Percentiles rank a stretch among this genome's conserved stretches.
phyloP scores from a whole-genome alignment of 2,888 invertebrate genomes.

The Brachylomia viminalis region DNA sequence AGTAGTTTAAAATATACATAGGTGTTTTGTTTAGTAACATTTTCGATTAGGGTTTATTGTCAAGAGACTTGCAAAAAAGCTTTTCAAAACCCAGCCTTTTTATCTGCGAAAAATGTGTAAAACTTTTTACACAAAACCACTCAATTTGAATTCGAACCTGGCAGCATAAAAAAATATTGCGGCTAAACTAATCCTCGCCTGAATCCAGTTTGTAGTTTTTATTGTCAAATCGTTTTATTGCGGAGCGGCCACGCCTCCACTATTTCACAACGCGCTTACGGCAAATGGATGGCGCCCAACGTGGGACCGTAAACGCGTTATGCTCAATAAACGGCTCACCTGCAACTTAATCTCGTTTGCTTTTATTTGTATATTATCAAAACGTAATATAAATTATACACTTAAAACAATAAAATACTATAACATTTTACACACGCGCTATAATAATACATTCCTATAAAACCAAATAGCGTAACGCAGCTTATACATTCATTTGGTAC shows the following conservation, averaged over 20 bases:
- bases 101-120: constrained; percentile 25
- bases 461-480: constrained; percentile 28
- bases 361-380: constrained; percentile 34
- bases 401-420: constrained; percentile 32
- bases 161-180: constrained; percentile 40
- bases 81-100: background rate
- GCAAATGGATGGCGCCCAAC: constrained; percentile 52
- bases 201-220: constrained; percentile 60
- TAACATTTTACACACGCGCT: constrained; percentile 18
- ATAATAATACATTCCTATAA: constrained; percentile 34
- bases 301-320: constrained; percentile 44
- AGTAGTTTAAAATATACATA: constrained; percentile 31
- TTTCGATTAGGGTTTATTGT: constrained; percentile 22
- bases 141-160: constrained; percentile 40
- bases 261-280: constrained; percentile 38
- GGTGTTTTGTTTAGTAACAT: constrained; percentile 1
- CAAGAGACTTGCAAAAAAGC: background rate
- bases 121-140: constrained; percentile 32
- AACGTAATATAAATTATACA: constrained; percentile 29
- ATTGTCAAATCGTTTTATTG: constrained; percentile 55
- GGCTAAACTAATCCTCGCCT: constrained; percentile 40
- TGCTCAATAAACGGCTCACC: constrained; percentile 52
- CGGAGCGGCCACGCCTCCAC: constrained; percentile 17
- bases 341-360: constrained; percentile 44
- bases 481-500: constrained; percentile 36